Percentiles rank a stretch among this genome's conserved stretches.
These are phyloP conservation scores for Phlogophora meticulosa DNA, from an alignment of 2,888 invertebrate species.

Conservation along the genomic window DNA sequence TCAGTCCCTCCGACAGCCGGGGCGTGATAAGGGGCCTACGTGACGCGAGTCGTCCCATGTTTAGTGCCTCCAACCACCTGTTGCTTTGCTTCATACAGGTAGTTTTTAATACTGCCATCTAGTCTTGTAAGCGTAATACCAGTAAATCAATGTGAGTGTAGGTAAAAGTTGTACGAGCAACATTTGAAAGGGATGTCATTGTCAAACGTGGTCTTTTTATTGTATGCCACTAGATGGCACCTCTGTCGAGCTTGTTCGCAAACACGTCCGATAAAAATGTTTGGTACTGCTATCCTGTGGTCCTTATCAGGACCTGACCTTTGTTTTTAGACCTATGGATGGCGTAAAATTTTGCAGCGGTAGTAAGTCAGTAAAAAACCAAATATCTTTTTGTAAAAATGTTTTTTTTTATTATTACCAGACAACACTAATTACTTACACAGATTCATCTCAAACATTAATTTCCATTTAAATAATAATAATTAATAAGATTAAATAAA, in stretches of 20 bases:
- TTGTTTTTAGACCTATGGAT: not conserved
- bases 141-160: not conserved
- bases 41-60: slow-evolving; percentile 23
- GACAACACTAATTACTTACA: slow-evolving; percentile 55
- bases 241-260: not conserved
- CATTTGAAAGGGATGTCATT: not conserved
- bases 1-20: slow-evolving; percentile 9
- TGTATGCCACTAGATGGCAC: slow-evolving; percentile 41
- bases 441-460: slow-evolving; percentile 47
- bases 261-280: not conserved
- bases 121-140: not conserved
- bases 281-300: no score
- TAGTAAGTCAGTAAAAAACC: not conserved
- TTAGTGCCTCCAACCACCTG: slow-evolving; percentile 20
- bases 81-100: slow-evolving; percentile 10
- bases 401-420: slow-evolving; percentile 55
- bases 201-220: slow-evolving; percentile 14
- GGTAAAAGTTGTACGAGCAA: not conserved
- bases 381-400: slow-evolving; percentile 19
- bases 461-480: slow-evolving; percentile 28
- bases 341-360: no score
- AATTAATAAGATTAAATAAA: slow-evolving; percentile 38
- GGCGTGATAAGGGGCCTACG: slow-evolving; percentile 8
- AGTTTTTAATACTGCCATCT: slow-evolving; percentile 41
- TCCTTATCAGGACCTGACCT: no score